Evolutionary conservation across 2,888 invertebrate genomes (phyloP), one percentile per base, ranked within the genome.

Genomic region (Mesoligia furuncula): DNA sequence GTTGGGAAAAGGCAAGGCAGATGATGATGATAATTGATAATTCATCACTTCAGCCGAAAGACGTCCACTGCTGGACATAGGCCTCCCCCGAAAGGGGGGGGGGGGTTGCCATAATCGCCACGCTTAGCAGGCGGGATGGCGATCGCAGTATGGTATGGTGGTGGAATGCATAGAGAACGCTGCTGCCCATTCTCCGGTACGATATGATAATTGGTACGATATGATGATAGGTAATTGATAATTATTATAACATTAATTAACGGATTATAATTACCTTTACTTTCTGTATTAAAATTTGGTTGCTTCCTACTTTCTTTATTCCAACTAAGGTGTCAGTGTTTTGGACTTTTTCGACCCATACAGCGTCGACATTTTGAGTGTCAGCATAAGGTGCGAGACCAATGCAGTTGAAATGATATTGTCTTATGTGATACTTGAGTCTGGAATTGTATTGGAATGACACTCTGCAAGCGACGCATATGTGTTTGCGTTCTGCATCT

Each of bases 261-360:
- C 11, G n/a, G n/a, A 57, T 11, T n/a, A n/a, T n/a, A 54, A 7
- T 27, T 59, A 59, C 59, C 59, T 90, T 82, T 0, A 91, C 66
- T 78, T 89, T 91, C 11, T 90, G 87, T 86, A 95, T 89, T 0
- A 94, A 69, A 1, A 95, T 73, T 0, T 85, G 82, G 27, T 93
- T 95, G 0, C 81, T 80, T 0, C 90, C 89, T 0, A 90, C 88
- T 73, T 94, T 95, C n/a, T 85, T 93, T 0, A 95, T 94, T 85
- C 95, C 91, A 0, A 94, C 88, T 0, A 94, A 76, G 0, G 83
- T 84, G 4, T 93, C 83, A 0, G 93, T 86, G 69, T 95, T 94
- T 0, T 86, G 66, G 0, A 95, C 95, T 13, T 89, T 92, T 68
- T 95, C 95, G 2, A 91, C 92, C 95, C 95, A 95, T 0, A 93